Conservation (phyloP, 2,797 vertebrate species). For the Brachyrhaphis roseni region DNA sequence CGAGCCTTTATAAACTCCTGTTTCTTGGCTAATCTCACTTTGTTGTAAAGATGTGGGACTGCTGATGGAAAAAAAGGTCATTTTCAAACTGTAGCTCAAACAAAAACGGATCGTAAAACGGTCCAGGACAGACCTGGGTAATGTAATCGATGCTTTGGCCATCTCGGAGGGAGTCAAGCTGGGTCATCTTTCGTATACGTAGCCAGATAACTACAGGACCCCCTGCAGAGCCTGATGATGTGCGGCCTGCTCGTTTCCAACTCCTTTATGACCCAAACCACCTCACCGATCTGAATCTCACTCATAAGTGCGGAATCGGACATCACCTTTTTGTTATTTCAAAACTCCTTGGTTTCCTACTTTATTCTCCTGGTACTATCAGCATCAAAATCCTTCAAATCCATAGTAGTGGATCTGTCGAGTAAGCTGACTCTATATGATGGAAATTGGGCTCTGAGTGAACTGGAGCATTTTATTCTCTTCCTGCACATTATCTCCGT, state of each 20-base stretch:
- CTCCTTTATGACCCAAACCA: constrained; percentile 28
- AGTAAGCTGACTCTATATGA: background rate
- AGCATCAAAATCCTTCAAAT: background rate
- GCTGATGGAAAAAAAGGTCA: background rate
- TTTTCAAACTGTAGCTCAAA: constrained; percentile 19
- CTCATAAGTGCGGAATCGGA: background rate
- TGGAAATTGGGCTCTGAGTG: background rate
- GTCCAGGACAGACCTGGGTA: constrained; percentile 12
- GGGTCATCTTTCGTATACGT: constrained; percentile 19
- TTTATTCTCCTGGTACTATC: background rate
- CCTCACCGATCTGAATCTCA: background rate
- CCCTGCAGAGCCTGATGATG: constrained; percentile 35
- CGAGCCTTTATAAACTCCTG: background rate
- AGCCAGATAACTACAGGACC: constrained; percentile 28
- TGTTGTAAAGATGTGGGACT: background rate
- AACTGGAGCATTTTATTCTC: background rate
- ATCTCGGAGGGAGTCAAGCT: constrained; percentile 18
- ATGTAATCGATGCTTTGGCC: background rate
- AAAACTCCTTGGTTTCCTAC: background rate
- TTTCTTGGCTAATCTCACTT: background rate
- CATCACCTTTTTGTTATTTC: constrained; percentile 7
- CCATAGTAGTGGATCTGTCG: background rate
- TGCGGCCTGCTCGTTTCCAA: constrained; percentile 37
- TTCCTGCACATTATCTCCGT: background rate
- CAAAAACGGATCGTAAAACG: constrained; percentile 30